Conservation (phyloP, 2,113 vertebrate species). For the Rhombomys opimus region DNA sequence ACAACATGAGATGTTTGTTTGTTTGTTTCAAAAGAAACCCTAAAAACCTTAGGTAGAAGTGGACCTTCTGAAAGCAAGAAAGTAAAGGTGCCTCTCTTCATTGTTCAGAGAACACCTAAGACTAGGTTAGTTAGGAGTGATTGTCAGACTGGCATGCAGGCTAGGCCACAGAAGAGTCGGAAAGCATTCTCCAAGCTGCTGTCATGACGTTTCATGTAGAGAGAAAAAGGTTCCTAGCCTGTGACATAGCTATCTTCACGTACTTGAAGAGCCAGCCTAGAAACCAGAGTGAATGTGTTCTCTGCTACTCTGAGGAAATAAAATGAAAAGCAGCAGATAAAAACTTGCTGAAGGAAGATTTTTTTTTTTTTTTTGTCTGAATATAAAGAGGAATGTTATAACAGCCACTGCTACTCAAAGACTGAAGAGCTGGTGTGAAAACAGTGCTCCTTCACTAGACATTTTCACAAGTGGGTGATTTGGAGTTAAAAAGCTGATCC, state of each 20-base stretch:
- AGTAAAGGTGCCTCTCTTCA: neutral
- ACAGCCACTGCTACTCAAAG: neutral
- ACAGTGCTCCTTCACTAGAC: neutral
- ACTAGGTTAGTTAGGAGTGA: neutral
- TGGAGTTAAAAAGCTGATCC: constrained; percentile 10
- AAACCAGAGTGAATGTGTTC: neutral
- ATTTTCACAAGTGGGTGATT: neutral
- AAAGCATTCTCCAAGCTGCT: neutral
- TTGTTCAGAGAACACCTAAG: neutral
- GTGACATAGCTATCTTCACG: neutral
- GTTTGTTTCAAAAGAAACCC: neutral
- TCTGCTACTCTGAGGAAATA: neutral
- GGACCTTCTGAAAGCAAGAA: neutral
- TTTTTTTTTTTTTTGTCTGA: neutral
- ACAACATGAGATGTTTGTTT: neutral
- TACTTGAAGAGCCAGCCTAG: neutral
- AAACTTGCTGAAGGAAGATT: neutral
- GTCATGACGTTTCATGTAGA: neutral
- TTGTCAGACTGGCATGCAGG: neutral
- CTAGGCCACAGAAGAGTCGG: neutral
- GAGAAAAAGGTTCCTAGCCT: neutral
- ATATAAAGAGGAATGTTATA: constrained; percentile 46
- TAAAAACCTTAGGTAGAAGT: neutral
- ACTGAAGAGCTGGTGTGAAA: neutral
- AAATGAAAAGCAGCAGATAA: neutral